Evolutionary conservation across 2,888 invertebrate genomes (phyloP).

Genomic region (Aethes cnicana): DNA sequence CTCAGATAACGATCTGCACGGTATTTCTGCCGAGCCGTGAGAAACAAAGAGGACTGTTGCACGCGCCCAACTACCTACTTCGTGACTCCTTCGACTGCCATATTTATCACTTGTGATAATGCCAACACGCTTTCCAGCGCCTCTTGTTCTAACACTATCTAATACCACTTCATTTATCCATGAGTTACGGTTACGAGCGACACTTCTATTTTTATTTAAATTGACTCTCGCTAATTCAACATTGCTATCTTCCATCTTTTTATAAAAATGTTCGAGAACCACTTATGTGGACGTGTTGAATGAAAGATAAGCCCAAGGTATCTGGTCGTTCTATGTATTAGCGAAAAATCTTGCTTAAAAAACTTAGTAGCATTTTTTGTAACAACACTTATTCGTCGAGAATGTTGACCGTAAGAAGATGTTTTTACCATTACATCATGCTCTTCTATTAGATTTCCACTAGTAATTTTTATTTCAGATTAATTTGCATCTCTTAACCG

Average conservation of each 20-base stretch:
- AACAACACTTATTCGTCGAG: background rate
- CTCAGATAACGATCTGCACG: conserved; percentile 59
- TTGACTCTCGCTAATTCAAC: conserved; percentile 4
- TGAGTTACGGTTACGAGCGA: conserved; percentile 4
- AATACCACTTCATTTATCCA: conserved; percentile 17
- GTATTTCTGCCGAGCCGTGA: conserved; percentile 71
- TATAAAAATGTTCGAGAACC: conserved; percentile 16
- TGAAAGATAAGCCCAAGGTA: conserved; percentile 8
- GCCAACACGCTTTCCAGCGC: conserved; percentile 38
- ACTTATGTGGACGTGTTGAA: conserved; percentile 1
- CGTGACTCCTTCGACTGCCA: conserved; percentile 55
- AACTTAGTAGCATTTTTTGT: background rate
- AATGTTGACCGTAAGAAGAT: conserved; percentile 1
- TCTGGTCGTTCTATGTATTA: background rate
- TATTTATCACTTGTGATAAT: conserved; percentile 40
- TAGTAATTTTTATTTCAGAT: background rate
- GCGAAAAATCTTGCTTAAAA: conserved; percentile 6
- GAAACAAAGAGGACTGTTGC: conserved; percentile 55
- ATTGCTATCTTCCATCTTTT: conserved; percentile 10
- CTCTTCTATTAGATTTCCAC: background rate
- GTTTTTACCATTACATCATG: conserved; percentile 5
- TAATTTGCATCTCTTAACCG: background rate
- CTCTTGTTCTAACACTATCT: conserved; percentile 17
- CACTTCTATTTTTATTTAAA: conserved; percentile 6
- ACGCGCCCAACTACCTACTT: conserved; percentile 43